A percentile compares a stretch with the other conserved stretches of the same genome.
These are phyloP conservation scores for Rugalucina vietnamica DNA, from an alignment of 2,888 invertebrate species.

Conservation along the genomic window DNA sequence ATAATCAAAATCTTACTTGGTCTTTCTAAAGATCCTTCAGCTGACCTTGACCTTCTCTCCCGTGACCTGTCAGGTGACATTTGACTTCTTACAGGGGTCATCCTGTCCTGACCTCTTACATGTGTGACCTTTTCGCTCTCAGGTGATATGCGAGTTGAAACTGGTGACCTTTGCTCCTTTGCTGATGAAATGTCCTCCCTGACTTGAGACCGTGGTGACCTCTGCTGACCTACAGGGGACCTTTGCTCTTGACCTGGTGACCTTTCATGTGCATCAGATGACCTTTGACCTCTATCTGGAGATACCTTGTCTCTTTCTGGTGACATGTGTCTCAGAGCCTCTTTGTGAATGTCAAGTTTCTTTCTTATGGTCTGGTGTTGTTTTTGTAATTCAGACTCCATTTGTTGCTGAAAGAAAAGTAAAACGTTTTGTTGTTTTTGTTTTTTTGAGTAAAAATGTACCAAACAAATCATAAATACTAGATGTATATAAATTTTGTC, in stretches of 20 bases:
- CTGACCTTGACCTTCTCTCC: conserved; percentile 26
- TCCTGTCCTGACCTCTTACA: background rate
- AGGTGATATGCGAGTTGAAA: background rate
- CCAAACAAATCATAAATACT: too few species aligned
- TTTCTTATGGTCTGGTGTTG: conserved; percentile 74
- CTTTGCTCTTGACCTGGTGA: conserved; percentile 1
- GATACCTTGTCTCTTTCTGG: conserved; percentile 44
- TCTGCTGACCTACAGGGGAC: background rate
- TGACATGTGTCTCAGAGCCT: conserved; percentile 63
- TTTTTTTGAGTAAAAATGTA: too few species aligned
- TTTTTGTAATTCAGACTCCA: conserved; percentile 74
- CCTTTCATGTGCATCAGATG: conserved; percentile 17
- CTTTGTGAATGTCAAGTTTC: conserved; percentile 72
- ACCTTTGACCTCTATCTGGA: conserved; percentile 25
- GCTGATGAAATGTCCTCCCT: too few species aligned
- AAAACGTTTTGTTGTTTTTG: too few species aligned
- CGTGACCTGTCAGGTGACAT: conserved; percentile 48
- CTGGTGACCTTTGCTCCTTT: background rate
- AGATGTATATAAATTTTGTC: too few species aligned
- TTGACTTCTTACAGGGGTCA: conserved; percentile 12
- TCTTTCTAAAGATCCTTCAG: conserved; percentile 26
- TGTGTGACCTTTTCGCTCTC: background rate
- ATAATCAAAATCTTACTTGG: too few species aligned
- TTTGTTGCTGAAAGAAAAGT: conserved; percentile 59
- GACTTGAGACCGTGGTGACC: background rate